Conservation (phyloP, 2,888 invertebrate genomes). For the Azorinus chamasolen region DNA sequence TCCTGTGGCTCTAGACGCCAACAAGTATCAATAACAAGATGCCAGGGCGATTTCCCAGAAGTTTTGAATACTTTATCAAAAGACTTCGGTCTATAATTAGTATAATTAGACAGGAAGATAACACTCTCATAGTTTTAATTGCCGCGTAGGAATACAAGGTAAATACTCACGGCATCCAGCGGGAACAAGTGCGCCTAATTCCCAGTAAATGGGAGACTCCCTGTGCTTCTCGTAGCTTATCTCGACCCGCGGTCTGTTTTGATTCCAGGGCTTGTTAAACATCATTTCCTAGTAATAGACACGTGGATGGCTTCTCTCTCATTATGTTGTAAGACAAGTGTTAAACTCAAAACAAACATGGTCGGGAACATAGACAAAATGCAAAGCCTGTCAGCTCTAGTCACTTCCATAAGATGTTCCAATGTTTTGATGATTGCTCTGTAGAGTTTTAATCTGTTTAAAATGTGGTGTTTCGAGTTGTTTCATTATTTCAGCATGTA, state of each 20-base stretch:
- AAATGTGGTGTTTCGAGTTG: too few relatives aligned
- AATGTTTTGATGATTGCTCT: too few relatives aligned
- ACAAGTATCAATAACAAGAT: conserved; percentile 6
- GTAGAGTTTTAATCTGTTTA: too few relatives aligned
- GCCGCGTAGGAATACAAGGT: conserved; percentile 31
- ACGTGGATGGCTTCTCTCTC: conserved; percentile 4
- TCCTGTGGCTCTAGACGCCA: neutral
- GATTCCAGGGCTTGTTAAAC: conserved; percentile 26
- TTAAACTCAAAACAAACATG: conserved; percentile 43
- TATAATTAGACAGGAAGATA: conserved; percentile 43
- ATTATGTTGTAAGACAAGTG: conserved; percentile 42
- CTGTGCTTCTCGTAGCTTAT: too few relatives aligned
- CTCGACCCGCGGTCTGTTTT: conserved; percentile 13
- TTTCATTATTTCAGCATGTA: too few relatives aligned
- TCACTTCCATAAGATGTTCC: too few relatives aligned
- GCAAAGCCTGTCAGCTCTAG: too few relatives aligned
- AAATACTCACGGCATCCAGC: conserved; percentile 26
- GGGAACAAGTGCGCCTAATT: too few relatives aligned
- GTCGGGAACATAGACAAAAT: too few relatives aligned
- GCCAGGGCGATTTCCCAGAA: conserved; percentile 25
- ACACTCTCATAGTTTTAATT: conserved; percentile 41
- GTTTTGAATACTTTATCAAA: conserved; percentile 17
- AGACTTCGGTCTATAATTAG: conserved; percentile 39
- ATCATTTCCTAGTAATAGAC: neutral
- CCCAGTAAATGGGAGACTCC: too few relatives aligned